Evolutionary conservation across 2,888 invertebrate species (phyloP).

Genomic region (Eupeodes luniger): DNA sequence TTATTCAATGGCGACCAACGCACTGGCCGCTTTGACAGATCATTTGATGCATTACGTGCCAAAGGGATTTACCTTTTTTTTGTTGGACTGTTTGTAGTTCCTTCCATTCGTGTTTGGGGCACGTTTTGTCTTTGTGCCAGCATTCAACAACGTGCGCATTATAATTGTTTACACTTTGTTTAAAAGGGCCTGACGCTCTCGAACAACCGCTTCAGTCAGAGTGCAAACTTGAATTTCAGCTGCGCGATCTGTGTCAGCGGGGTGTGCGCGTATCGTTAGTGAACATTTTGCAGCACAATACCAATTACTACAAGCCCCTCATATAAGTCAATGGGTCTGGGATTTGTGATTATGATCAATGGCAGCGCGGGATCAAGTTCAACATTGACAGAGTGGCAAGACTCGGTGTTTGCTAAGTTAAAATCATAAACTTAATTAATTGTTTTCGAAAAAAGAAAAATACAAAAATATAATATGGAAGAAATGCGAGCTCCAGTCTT

Average conservation of each 20-base stretch:
- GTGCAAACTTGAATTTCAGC: constrained; percentile 63
- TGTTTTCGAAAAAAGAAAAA: constrained; percentile 34
- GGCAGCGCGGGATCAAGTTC: constrained; percentile 68
- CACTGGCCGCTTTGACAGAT: constrained; percentile 67
- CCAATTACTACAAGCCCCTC: constrained; percentile 39
- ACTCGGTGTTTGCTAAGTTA: constrained; percentile 38
- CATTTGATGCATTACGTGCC: constrained; percentile 74
- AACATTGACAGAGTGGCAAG: constrained; percentile 71
- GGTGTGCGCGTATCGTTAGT: constrained; percentile 41
- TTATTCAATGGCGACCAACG: constrained; percentile 56
- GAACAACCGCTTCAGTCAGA: constrained; percentile 32
- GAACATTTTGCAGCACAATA: constrained; percentile 32
- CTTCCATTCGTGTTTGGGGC: constrained; percentile 30
- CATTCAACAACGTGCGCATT: constrained; percentile 22
- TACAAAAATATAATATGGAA: constrained; percentile 33
- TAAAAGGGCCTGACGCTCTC: constrained; percentile 42
- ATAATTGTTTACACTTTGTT: constrained; percentile 63
- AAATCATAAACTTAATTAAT: constrained; percentile 60
- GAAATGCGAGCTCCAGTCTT: constrained; percentile 23
- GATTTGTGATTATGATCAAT: constrained; percentile 72
- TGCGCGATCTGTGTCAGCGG: constrained; percentile 69
- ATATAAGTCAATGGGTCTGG: constrained; percentile 67
- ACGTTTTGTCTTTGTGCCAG: constrained; percentile 66
- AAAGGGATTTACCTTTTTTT: constrained; percentile 69
- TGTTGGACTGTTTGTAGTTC: constrained; percentile 12